These are phyloP conservation scores for Pluvialis apricaria DNA, from an alignment of 2,113 vertebrate species.

Conservation along the genomic window DNA sequence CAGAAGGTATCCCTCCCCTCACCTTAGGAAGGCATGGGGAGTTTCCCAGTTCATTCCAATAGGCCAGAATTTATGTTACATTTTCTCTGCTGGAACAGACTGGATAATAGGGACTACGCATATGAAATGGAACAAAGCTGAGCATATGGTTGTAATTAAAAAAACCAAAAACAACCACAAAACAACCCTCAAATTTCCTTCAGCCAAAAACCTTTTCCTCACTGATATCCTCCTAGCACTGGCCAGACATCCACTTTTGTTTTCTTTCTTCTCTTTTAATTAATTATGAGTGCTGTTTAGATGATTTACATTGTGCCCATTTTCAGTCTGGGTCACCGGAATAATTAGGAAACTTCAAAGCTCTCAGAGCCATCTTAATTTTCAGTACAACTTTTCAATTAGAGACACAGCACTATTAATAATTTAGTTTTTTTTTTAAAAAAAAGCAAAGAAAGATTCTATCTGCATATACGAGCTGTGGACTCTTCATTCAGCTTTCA, in stretches of 20 bases:
- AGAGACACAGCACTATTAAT: neutral
- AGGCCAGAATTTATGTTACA: neutral
- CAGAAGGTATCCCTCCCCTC: neutral
- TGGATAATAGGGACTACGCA: neutral
- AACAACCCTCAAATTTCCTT: neutral
- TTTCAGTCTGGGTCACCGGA: neutral
- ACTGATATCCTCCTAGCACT: neutral
- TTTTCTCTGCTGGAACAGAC: neutral
- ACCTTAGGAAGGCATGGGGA: neutral
- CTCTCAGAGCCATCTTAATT: neutral
- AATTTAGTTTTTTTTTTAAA: neutral
- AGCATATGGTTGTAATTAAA: neutral
- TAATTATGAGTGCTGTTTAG: neutral
- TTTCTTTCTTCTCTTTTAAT: neutral
- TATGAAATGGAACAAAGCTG: fast-evolving
- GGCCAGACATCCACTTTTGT: neutral
- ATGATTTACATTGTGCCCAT: neutral
- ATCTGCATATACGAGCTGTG: neutral
- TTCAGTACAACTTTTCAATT: neutral
- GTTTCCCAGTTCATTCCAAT: neutral
- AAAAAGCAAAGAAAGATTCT: neutral
- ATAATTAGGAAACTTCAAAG: neutral
- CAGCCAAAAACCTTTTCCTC: neutral
- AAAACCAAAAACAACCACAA: neutral
- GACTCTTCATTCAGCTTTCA: neutral